These are phyloP conservation scores for Coelinius sp. DNA, from an alignment of 2,888 invertebrate genomes.

Conservation along the genomic window DNA sequence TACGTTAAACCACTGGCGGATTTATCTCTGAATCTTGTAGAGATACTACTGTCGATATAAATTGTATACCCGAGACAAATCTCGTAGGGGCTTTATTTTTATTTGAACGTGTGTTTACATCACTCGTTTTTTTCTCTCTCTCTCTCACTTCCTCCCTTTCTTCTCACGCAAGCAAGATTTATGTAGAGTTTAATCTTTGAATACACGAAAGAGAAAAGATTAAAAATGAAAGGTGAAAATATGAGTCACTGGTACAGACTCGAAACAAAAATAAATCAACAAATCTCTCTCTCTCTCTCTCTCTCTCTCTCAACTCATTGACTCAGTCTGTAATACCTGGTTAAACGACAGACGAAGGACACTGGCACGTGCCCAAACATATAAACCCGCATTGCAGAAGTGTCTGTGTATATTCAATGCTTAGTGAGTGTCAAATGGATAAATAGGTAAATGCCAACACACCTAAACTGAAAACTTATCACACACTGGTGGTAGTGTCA, in stretches of 20 bases:
- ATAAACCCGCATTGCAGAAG: not conserved
- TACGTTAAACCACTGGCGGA: constrained; percentile 8
- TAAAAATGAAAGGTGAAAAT: constrained; percentile 33
- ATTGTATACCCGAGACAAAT: constrained; percentile 26
- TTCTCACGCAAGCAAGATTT: constrained; percentile 26
- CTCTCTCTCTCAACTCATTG: constrained; percentile 3
- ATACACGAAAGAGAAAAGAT: not conserved
- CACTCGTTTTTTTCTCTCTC: constrained; percentile 31
- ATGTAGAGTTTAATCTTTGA: constrained; percentile 32
- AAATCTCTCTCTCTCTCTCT: not conserved
- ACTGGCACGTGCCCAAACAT: constrained; percentile 38
- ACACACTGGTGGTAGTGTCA: constrained; percentile 7
- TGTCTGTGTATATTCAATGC: not conserved
- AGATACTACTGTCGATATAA: constrained; percentile 39
- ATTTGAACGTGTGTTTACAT: constrained; percentile 25
- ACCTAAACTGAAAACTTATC: not conserved
- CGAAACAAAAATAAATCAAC: constrained; percentile 33
- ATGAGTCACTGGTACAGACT: constrained; percentile 36
- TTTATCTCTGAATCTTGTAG: constrained; percentile 38
- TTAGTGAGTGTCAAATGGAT: constrained; percentile 13
- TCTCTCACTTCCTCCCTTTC: constrained; percentile 2
- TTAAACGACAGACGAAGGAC: constrained; percentile 16
- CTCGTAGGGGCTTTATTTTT: constrained; percentile 20
- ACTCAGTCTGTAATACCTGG: constrained; percentile 21
- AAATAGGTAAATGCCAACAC: constrained; percentile 1